phyloP scores from a whole-genome alignment of 2,113 vertebrate species.

The Eudyptes chrysolophus region DNA sequence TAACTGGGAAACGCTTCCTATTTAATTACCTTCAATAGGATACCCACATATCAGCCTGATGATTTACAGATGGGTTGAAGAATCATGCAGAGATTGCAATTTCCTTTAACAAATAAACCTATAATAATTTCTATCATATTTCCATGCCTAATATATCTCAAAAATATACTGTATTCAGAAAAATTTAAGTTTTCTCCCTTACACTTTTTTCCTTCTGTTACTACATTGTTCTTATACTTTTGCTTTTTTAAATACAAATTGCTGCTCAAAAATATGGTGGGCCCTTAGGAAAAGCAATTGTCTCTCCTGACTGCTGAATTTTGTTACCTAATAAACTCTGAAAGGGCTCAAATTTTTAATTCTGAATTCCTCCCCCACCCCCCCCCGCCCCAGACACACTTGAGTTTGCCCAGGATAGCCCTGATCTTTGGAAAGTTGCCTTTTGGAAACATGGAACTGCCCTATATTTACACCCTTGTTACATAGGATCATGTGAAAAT shows the following conservation, averaged over 20 bases:
- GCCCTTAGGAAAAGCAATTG: background rate
- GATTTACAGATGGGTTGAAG: background rate
- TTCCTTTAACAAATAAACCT: background rate
- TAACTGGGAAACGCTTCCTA: background rate
- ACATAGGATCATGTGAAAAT: background rate
- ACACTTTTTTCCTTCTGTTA: background rate
- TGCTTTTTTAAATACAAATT: background rate
- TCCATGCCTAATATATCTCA: background rate
- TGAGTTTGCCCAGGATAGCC: background rate
- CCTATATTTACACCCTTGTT: background rate
- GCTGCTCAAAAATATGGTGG: background rate
- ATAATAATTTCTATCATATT: background rate
- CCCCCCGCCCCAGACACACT: background rate
- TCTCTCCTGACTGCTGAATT: background rate
- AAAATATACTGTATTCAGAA: background rate
- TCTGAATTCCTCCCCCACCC: background rate
- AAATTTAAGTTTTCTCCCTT: background rate
- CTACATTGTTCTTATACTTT: background rate
- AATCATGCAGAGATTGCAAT: background rate
- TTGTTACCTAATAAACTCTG: background rate
- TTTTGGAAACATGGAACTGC: background rate
- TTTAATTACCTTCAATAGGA: background rate
- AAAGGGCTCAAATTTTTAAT: background rate
- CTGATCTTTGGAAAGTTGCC: background rate
- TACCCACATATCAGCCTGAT: background rate